Base-by-base conservation (phyloP, 2,113 vertebrate species). In the Scomber scombrus region DNA sequence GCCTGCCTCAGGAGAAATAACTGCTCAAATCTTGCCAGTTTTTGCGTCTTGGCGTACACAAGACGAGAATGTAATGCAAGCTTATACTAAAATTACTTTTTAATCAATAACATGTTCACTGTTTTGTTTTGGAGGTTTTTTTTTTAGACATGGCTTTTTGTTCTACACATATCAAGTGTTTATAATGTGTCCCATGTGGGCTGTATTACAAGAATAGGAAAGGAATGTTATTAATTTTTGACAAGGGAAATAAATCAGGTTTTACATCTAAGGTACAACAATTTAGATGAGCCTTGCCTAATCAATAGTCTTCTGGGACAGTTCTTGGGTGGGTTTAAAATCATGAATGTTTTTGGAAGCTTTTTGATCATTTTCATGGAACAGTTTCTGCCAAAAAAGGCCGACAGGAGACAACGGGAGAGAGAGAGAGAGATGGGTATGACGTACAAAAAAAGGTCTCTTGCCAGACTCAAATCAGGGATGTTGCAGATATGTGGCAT, bases 151-250 rank as follows among this genome's bases (percentile, higher is more conserved):
- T 23, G 19, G 40, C 56, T 62, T 74, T 31, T 29, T 77, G 31
- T 49, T 45, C 16, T 31, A 62, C 66, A 49, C 34, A 68, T 78
- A 62, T 78, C 11, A 76, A 70, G 15, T 34, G 19, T 81, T 74
- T 69, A 51, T 61, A 26, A 23, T 62, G 19, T 64, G 26, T 60
- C 71, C 61, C 85, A 86, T 82, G 74, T 71, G 72, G 74, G 63
- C 78, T 19, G 52, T 49, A 63, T 73, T 72, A 79, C 13, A 56
- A 43, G 46, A 51, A 60, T 46, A 11, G 34, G 50, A 68, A 72
- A 71, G 57, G 29, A 74, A 54, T 71, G 66, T 80, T 54, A 78
- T 82, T 60, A 47, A 34, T 67, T 71, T 77, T 52, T 73, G 49
- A 75, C 67, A 69, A 46, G 26, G 11, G 11, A 74, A 64, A 63